Evolutionary conservation across 1,140 invertebrate species (phyloP), one percentile per base, ranked within the genome.

Genomic region (Drosophila persimilis): DNA sequence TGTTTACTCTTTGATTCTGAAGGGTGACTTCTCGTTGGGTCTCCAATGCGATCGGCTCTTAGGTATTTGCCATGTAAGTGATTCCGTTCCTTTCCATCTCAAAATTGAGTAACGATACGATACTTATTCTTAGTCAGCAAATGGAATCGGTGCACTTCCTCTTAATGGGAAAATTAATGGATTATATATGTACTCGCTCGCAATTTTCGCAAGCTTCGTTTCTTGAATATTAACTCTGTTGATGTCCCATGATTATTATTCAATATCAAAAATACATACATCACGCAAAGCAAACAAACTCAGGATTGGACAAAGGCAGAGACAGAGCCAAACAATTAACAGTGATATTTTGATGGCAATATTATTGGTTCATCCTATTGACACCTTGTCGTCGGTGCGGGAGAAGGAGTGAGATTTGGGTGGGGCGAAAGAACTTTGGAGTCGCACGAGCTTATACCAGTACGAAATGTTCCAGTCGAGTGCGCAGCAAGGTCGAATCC

Each of bases 191-290:
- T 11, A 26, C 0, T 39, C 44, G 22, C 43, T 31, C 7, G 7
- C 51, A 11, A 79, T 84, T 85, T 77, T 51, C 73, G 64, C 69
- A 69, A 77, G 57, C 46, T 51, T 54, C 35, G 66, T 54, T 31
- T 56, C 44, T 47, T 13, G 13, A 9, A 22, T 48, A 9, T 24
- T 11, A 6, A 0, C 29, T 11, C 6, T 29, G 11, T 39, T 47
- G 29, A 20, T 80, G 59, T 63, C 80, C 45, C 81, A 84, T 84
- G 81, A 84, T 80, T 85, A 66, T 86, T 77, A 86, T 80, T 66
- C 63, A 80, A 86, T 77, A 79, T 73, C 48, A 66, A 73, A 71
- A 73, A 39, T 13, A 13, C 11, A 39, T 39, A 13, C 13, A 39
- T 39, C 80, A 81, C 78, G 73, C 75, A 63, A 44, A 65, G 45